Evolutionary conservation across 2,113 vertebrate species (phyloP).

Genomic region (Oncorhynchus nerka): DNA sequence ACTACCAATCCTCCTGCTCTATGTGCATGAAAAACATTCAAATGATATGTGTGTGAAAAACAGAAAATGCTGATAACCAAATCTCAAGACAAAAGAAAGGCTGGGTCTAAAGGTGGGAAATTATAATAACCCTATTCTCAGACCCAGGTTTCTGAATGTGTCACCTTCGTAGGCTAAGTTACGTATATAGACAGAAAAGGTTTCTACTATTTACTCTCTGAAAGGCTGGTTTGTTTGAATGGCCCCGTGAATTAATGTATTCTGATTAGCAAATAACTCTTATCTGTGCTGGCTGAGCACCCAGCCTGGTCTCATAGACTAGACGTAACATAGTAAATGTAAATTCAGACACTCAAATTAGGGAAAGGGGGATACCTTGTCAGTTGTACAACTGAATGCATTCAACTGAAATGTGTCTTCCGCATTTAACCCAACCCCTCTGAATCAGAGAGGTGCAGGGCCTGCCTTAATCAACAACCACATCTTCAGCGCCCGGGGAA

Average conservation of each 20-base stretch:
- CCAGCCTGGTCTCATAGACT: too few species aligned
- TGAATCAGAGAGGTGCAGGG: too few species aligned
- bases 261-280: slow-evolving; percentile 42
- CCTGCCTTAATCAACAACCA: too few species aligned
- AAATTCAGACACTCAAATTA: too few species aligned
- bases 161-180: background rate
- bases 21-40: slow-evolving; percentile 8
- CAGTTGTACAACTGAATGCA: too few species aligned
- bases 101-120: slow-evolving; percentile 35
- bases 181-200: background rate
- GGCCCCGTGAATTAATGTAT: slow-evolving; percentile 26
- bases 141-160: slow-evolving; percentile 7
- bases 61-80: slow-evolving; percentile 50
- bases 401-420: too few species aligned
- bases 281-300: slow-evolving; percentile 33
- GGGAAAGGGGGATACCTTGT: too few species aligned
- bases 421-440: too few species aligned
- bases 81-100: slow-evolving; percentile 28
- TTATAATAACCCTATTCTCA: slow-evolving; percentile 34
- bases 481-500: too few species aligned
- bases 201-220: too few species aligned
- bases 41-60: slow-evolving; percentile 32
- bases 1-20: slow-evolving; percentile 34
- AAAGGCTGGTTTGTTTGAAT: too few species aligned
- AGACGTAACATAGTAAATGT: too few species aligned